phyloP scores from a whole-genome alignment of 2,113 vertebrate species.

The Ciconia maguari region DNA sequence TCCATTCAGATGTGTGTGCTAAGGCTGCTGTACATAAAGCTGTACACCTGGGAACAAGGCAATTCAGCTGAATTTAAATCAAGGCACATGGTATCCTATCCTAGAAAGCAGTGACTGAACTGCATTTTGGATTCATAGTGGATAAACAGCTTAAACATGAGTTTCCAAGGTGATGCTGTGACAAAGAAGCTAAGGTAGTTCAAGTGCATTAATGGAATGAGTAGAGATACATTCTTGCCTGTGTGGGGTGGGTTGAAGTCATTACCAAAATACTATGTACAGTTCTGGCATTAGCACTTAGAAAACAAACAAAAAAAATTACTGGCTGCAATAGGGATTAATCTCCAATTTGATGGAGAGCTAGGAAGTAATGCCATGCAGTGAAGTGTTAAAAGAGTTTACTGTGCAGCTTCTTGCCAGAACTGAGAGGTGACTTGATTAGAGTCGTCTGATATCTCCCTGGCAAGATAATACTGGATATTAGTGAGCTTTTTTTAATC shows the following conservation, averaged over 20 bases:
- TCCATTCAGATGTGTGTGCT: not conserved
- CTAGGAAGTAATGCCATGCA: not conserved
- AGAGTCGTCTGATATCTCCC: not conserved
- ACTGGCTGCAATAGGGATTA: not conserved
- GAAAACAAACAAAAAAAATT: not conserved
- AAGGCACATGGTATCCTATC: not conserved
- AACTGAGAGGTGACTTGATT: not conserved
- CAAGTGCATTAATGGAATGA: not conserved
- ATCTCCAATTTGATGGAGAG: not conserved
- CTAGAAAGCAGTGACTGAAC: not conserved
- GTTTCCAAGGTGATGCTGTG: not conserved
- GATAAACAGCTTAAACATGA: not conserved
- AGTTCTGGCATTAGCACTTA: not conserved
- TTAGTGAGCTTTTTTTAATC: not conserved
- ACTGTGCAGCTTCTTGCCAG: not conserved
- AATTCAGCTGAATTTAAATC: not conserved
- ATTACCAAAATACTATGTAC: accelerated
- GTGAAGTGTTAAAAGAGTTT: not conserved
- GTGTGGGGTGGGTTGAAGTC: not conserved
- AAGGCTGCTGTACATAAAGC: not conserved
- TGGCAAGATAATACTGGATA: not conserved
- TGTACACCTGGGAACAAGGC: not conserved
- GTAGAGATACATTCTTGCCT: not conserved
- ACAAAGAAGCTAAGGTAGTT: not conserved
- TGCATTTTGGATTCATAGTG: not conserved